Percentiles rank a stretch among this genome's conserved stretches.
These are phyloP conservation scores for Harpalus rufipes DNA, from an alignment of 2,888 invertebrate genomes.

Conservation along the genomic window DNA sequence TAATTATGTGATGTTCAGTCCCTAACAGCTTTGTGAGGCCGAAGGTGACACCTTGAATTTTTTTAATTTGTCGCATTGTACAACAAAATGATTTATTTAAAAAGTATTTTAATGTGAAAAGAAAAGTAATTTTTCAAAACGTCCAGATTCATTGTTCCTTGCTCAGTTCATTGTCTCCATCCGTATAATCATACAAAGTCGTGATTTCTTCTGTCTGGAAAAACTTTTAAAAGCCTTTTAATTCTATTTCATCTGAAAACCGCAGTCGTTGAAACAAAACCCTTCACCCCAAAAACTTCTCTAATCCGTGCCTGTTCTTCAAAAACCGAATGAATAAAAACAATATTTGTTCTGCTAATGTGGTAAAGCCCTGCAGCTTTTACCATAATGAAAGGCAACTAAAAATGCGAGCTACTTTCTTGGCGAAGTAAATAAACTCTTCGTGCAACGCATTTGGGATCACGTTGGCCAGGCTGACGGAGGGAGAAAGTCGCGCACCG, in stretches of 20 bases:
- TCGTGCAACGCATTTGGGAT: constrained; percentile 44
- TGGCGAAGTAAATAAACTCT: constrained; percentile 57
- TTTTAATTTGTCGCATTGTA: too few species aligned
- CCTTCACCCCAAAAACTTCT: constrained; percentile 13
- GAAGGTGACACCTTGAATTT: too few species aligned
- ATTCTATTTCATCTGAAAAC: constrained; percentile 12
- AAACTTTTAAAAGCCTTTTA: constrained; percentile 26
- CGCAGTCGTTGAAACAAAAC: constrained; percentile 14
- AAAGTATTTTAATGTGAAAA: too few species aligned
- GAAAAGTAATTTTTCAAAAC: background rate
- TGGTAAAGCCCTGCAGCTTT: constrained; percentile 53
- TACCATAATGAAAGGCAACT: constrained; percentile 58
- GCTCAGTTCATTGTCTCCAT: background rate
- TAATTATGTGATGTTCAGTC: too few species aligned
- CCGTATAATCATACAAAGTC: constrained; percentile 20
- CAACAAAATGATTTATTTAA: too few species aligned
- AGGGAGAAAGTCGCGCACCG: constrained; percentile 20
- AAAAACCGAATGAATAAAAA: constrained; percentile 43
- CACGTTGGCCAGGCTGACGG: background rate
- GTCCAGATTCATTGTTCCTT: background rate
- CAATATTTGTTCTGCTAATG: constrained; percentile 56
- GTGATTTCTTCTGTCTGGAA: constrained; percentile 16
- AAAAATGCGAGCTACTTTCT: constrained; percentile 54
- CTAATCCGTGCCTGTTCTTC: constrained; percentile 17
- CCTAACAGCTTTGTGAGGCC: too few species aligned